Conservation (phyloP, 2,113 vertebrate species). For the Oncorhynchus nerka region DNA sequence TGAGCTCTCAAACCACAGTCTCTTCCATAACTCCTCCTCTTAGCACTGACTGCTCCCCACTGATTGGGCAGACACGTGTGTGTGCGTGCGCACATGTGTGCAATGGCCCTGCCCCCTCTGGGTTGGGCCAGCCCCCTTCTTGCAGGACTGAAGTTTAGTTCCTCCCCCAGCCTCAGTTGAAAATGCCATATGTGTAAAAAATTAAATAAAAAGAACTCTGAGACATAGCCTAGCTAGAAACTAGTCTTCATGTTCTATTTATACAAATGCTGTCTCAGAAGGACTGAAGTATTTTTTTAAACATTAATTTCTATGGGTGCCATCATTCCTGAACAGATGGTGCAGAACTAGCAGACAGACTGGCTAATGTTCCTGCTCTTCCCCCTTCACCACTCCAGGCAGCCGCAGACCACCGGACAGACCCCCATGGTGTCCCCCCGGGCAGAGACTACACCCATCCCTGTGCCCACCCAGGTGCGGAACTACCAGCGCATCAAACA, state of each 20-base stretch:
- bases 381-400: constrained; percentile 66
- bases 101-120: constrained; percentile 38
- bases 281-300: neutral
- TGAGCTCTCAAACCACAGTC: constrained; percentile 21
- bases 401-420: constrained; percentile 75
- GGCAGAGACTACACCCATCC: constrained; percentile 89
- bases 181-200: neutral
- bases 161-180: constrained; percentile 1
- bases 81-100: constrained; percentile 11
- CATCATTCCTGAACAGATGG: constrained; percentile 30
- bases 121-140: constrained; percentile 18
- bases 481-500: constrained; percentile 98
- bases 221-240: neutral
- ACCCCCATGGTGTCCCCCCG: constrained; percentile 80
- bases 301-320: constrained; percentile 23
- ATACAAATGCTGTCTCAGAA: neutral
- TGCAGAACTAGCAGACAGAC: constrained; percentile 13
- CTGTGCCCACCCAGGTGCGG: constrained; percentile 92
- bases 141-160: constrained; percentile 34
- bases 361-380: constrained; percentile 36
- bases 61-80: constrained; percentile 51
- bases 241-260: neutral
- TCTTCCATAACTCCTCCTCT: constrained; percentile 29
- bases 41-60: neutral
- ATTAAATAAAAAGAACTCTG: constrained; percentile 40